Conservation (phyloP, 1,140 invertebrate species). For the Pseudomyrmex flavicornis region DNA sequence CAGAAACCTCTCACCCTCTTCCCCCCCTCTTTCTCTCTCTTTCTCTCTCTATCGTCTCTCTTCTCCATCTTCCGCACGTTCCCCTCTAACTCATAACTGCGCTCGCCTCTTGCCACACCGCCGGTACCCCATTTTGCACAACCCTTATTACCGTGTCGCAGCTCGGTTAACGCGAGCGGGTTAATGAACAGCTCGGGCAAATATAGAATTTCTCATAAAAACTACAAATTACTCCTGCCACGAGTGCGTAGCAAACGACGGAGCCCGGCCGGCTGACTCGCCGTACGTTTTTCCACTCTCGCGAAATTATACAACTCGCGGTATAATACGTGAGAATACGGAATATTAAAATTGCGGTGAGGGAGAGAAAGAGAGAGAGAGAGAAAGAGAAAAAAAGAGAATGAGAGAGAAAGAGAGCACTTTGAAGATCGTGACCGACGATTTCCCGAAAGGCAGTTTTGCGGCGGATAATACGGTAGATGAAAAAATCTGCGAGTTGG, state of each 20-base stretch:
- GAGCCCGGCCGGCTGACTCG: slow-evolving; percentile 13
- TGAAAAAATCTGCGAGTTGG: slow-evolving; percentile 17
- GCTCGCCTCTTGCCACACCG: slow-evolving; percentile 42
- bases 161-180: slow-evolving; percentile 74
- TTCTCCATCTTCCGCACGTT: slow-evolving; percentile 21
- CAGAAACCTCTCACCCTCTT: slow-evolving; percentile 49
- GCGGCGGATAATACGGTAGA: slow-evolving; percentile 48
- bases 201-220: slow-evolving; percentile 76
- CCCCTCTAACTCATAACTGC: slow-evolving; percentile 57
- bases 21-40: slow-evolving; percentile 4
- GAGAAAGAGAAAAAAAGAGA: neutral
- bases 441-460: slow-evolving; percentile 52
- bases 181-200: slow-evolving; percentile 77
- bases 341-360: slow-evolving; percentile 60
- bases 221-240: slow-evolving; percentile 73
- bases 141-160: slow-evolving; percentile 76
- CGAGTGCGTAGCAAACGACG: slow-evolving; percentile 47
- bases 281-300: slow-evolving; percentile 44
- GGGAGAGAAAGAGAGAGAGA: neutral
- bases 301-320: slow-evolving; percentile 64
- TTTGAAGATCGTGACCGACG: slow-evolving; percentile 64
- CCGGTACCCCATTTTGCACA: slow-evolving; percentile 59
- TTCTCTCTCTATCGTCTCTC: neutral
- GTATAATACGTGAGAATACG: slow-evolving; percentile 64
- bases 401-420: neutral